Evolutionary conservation across 1,140 invertebrate genomes (phyloP), one percentile per base, ranked within the genome.

Genomic region (Neodiprion pinetum): DNA sequence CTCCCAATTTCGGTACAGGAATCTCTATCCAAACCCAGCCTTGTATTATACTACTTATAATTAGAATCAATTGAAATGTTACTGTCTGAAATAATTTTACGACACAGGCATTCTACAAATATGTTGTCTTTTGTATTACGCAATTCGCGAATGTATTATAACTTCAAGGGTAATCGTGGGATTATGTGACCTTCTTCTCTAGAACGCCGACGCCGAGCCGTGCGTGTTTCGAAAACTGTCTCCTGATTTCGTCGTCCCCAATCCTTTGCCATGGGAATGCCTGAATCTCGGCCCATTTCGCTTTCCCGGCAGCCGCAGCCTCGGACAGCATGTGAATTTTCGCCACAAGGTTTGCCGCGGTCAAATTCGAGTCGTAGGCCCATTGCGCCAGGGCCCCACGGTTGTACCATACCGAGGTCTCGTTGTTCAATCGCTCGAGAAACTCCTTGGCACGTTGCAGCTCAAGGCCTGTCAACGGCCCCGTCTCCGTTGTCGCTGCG

Each of bases 311-410:
- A 75, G 78, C 82, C 40, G 88, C 87, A 71, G 81, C 68, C 23
- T 87, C 81, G 0, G 80, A 81, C 3, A 88, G 85, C 0, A 85
- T 77, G 71, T 88, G 85, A 17, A 90, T 81, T 83, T 92, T 91
- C 65, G 85, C 88, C 49, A 90, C 89, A 10, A 93, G 90, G 83
- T 94, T 95, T 61, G 90, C 90, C 72, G 92, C 90, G 1, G 93
- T 95, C 14, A 96, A 90, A 81, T 96, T 94, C 0, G 94, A 93
- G 1, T 90, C 91, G 78, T 95, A 96, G 9, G 88, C 89, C 94
- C 94, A 96, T 49, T 91, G 86, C 0, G 91, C 91, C 1, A 90
- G 79, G 1, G 88, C 88, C 0, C 88, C 86, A 11, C 88, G 85
- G 80, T 93, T 92, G 73, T 88, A 89, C 83, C 91, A 90, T 71